Evolutionary conservation across 2,888 invertebrate genomes (phyloP), one percentile per base, ranked within the genome.

Genomic region (Scaptomyza parva): DNA sequence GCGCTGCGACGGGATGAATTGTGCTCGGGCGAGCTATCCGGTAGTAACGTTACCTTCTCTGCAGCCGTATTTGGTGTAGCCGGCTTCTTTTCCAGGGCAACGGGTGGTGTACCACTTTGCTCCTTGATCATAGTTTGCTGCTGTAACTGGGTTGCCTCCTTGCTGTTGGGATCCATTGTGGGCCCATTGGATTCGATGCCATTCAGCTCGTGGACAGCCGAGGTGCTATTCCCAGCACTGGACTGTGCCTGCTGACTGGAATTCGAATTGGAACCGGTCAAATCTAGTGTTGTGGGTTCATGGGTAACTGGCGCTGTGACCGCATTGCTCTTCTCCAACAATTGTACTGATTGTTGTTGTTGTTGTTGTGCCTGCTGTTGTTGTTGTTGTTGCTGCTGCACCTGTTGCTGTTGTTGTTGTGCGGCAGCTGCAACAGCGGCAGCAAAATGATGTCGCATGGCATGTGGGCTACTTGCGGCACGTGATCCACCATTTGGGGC

Each of bases 181-280:
- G 82, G 83, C 14, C 83, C 88, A 44, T 89, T 88, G 4, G 89
- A 87, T 28, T 90, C 89, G 17, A 86, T 73, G 11, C 89, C 91
- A 50, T 91, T 91, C 0, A 90, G 61, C 64, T 91, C 91, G 48
- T 88, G 88, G 2, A 70, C 78, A 22, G 85, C 82, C 2, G 77
- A 67, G 0, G 60, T 70, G 43, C 84, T 72, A 24, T 81, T 90
- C 63, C 90, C 88, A 20, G 87, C 76, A 6, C 78, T 86, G 9
- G 90, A 90, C 20, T 88, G 84, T 0, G 90, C 87, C 68, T 88
- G 89, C 50, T 89, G 89, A 72, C 91, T 91, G 2, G 91, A 91
- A 59, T 91, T 91, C n/a, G 91, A 91, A 61, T 91, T 91, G 26
- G 91, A 91, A 22, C 91, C 90, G 2, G 91, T 91, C 39, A 91